phyloP scores from a whole-genome alignment of 1,140 invertebrate genomes.

The Goniozus legneri region DNA sequence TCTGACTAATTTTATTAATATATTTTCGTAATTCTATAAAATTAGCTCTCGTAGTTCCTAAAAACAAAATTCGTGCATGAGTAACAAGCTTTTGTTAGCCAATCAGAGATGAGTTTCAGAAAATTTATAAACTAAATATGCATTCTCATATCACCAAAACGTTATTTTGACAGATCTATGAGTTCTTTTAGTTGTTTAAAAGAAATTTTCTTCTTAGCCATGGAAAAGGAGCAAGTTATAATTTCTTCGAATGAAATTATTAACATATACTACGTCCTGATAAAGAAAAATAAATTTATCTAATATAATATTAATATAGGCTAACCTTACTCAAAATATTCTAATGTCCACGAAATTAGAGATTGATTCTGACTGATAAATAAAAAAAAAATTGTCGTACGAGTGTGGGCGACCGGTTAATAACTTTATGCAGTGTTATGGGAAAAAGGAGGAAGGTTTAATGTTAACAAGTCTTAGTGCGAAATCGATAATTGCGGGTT shows the following conservation, averaged over 20 bases:
- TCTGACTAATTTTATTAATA: no score
- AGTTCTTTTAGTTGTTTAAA: background rate
- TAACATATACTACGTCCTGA: no score
- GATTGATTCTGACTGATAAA: background rate
- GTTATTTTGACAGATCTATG: no score
- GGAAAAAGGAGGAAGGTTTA: background rate
- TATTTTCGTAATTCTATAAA: no score
- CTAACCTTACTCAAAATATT: background rate
- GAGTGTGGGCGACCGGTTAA: conserved; percentile 15
- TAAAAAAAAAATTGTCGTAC: background rate
- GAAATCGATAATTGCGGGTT: conserved; percentile 14
- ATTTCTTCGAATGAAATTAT: background rate
- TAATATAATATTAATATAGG: background rate
- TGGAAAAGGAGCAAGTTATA: background rate
- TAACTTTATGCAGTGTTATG: conserved; percentile 14
- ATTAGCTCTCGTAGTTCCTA: no score
- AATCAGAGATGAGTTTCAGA: no score
- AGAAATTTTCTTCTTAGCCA: background rate
- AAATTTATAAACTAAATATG: no score
- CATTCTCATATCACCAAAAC: no score
- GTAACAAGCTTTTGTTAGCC: no score
- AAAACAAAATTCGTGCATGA: no score
- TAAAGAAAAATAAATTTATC: background rate
- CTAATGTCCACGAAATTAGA: background rate
- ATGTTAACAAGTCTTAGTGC: background rate